Conservation (phyloP, 1,140 invertebrate species). For the Scaptomyza pallida region DNA sequence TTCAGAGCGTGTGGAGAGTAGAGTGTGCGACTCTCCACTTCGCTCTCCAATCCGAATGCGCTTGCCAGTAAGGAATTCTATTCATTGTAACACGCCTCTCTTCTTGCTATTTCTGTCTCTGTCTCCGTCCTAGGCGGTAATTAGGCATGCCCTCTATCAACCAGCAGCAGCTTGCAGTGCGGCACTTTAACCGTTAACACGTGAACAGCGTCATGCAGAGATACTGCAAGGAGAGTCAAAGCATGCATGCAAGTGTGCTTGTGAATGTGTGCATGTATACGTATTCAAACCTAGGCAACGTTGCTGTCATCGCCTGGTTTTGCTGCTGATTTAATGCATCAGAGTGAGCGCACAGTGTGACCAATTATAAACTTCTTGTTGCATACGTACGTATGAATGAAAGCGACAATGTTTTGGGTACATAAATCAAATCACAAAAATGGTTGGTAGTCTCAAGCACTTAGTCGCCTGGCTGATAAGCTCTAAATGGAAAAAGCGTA, state of each 20-base stretch:
- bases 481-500: slow-evolving; percentile 14
- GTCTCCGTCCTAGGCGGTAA: slow-evolving; percentile 21
- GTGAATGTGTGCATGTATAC: slow-evolving; percentile 8
- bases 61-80: slow-evolving; percentile 21
- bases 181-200: slow-evolving; percentile 68
- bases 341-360: slow-evolving; percentile 23
- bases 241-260: neutral
- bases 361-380: slow-evolving; percentile 6
- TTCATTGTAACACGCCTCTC: slow-evolving; percentile 7
- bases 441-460: slow-evolving; percentile 14
- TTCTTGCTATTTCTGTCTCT: neutral
- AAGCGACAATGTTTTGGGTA: slow-evolving; percentile 43
- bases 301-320: slow-evolving; percentile 3
- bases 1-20: neutral
- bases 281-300: slow-evolving; percentile 21
- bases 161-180: slow-evolving; percentile 26
- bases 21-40: neutral
- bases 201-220: slow-evolving; percentile 51
- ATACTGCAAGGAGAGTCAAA: slow-evolving; percentile 23
- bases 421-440: slow-evolving; percentile 31
- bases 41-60: slow-evolving; percentile 11
- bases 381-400: slow-evolving; percentile 33
- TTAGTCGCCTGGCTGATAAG: slow-evolving; percentile 27
- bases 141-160: slow-evolving; percentile 36
- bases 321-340: slow-evolving; percentile 36